Evolutionary conservation across 2,113 vertebrate species (phyloP).

Genomic region (Xyrauchen texanus): DNA sequence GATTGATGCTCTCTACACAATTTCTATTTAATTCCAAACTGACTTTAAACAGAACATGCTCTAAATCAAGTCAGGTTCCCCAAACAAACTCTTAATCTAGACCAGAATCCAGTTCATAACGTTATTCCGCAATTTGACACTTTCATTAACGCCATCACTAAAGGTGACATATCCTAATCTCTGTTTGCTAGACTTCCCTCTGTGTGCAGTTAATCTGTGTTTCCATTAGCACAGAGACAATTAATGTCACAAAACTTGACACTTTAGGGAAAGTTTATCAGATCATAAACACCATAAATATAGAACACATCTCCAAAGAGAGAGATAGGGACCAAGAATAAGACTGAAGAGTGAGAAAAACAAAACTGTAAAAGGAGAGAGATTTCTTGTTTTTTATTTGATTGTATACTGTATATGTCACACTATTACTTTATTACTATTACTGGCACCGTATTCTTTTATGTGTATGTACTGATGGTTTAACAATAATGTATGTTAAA

Average conservation of each 20-base stretch:
- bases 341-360: neutral
- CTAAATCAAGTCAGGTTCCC: neutral
- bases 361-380: neutral
- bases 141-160: neutral
- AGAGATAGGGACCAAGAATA: neutral
- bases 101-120: neutral
- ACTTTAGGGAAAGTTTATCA: constrained; percentile 19
- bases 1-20: neutral
- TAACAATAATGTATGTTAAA: no score
- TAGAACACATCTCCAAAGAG: constrained; percentile 12
- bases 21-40: no score
- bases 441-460: no score
- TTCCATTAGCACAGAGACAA: constrained; percentile 4
- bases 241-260: constrained; percentile 24
- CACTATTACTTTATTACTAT: no score
- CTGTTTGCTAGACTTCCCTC: neutral
- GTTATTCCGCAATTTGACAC: constrained; percentile 1
- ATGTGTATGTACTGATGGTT: no score
- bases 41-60: neutral
- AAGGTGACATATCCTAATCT: constrained; percentile 15
- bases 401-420: no score
- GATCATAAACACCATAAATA: neutral
- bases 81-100: neutral
- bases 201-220: neutral
- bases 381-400: neutral